These are phyloP conservation scores for Chrosomus eos DNA, from an alignment of 2,797 vertebrate genomes.

Conservation along the genomic window DNA sequence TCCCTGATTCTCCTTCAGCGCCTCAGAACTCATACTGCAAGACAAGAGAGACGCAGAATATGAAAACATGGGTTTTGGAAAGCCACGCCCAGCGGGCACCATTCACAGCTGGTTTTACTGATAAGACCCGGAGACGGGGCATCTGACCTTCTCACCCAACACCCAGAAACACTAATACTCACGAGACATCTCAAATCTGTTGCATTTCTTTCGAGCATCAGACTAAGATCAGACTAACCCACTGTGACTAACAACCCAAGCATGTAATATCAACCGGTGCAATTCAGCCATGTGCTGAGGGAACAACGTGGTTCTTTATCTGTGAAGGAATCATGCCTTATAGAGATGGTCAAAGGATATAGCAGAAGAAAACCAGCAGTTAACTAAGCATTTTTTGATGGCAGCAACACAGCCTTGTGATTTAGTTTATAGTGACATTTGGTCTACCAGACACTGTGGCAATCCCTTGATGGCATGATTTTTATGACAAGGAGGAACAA, in stretches of 20 bases:
- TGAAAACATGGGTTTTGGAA: not conserved
- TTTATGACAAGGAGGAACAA: slow-evolving; percentile 19
- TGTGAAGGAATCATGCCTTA: slow-evolving; percentile 23
- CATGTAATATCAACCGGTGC: slow-evolving; percentile 1
- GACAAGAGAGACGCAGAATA: slow-evolving; percentile 44
- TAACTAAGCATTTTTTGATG: not conserved
- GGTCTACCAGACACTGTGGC: not conserved
- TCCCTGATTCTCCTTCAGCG: slow-evolving; percentile 80
- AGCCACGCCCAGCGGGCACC: slow-evolving; percentile 26
- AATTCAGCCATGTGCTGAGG: not conserved
- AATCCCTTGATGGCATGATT: slow-evolving; percentile 36
- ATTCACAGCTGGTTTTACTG: slow-evolving; percentile 67
- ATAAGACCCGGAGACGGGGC: slow-evolving; percentile 64
- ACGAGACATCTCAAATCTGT: not conserved
- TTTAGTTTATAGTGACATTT: not conserved
- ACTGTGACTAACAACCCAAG: not conserved
- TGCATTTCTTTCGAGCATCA: not conserved
- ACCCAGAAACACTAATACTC: not conserved
- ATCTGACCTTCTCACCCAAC: slow-evolving; percentile 21
- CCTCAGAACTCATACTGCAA: slow-evolving; percentile 88
- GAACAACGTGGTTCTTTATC: not conserved
- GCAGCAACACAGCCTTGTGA: not conserved
- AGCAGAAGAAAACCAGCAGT: slow-evolving; percentile 3
- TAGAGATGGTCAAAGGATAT: slow-evolving; percentile 7
- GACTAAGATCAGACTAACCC: not conserved